A percentile compares a stretch with the other conserved stretches of the same genome.
Evolutionary conservation across 1,140 invertebrate species (phyloP).

Genomic region (Ceratitis capitata): DNA sequence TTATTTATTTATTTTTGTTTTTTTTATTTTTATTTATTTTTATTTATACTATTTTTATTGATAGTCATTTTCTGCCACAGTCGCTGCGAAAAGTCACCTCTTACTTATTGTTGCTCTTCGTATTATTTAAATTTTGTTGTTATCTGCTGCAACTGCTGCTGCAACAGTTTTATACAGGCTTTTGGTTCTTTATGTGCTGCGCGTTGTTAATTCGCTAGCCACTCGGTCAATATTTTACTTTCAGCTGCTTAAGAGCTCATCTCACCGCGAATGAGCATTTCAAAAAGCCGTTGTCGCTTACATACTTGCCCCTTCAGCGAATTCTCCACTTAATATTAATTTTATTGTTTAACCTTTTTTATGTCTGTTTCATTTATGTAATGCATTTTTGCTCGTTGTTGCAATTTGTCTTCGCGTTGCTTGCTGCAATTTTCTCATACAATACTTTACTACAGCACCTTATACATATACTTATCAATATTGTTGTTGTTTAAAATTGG

Average conservation of each 20-base stretch:
- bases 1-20: neutral
- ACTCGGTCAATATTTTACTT: neutral
- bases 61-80: neutral
- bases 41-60: neutral
- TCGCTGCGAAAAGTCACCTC: neutral
- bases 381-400: slow-evolving; percentile 23
- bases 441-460: neutral
- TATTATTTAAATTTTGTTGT: neutral
- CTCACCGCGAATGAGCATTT: neutral
- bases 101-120: no score
- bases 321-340: neutral
- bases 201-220: slow-evolving; percentile 13
- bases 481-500: slow-evolving; percentile 12
- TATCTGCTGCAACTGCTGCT: neutral
- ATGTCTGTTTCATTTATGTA: neutral
- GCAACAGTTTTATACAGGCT: neutral
- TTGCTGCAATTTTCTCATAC: neutral
- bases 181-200: neutral
- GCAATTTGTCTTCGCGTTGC: slow-evolving; percentile 5
- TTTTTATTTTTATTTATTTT: neutral
- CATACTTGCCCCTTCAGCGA: neutral
- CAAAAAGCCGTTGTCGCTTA: neutral
- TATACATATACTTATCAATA: neutral
- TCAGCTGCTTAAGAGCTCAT: slow-evolving; percentile 10
- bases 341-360: slow-evolving; percentile 7